Conservation (phyloP, 2,888 invertebrate genomes). For the Ennomos fuscantarius region DNA sequence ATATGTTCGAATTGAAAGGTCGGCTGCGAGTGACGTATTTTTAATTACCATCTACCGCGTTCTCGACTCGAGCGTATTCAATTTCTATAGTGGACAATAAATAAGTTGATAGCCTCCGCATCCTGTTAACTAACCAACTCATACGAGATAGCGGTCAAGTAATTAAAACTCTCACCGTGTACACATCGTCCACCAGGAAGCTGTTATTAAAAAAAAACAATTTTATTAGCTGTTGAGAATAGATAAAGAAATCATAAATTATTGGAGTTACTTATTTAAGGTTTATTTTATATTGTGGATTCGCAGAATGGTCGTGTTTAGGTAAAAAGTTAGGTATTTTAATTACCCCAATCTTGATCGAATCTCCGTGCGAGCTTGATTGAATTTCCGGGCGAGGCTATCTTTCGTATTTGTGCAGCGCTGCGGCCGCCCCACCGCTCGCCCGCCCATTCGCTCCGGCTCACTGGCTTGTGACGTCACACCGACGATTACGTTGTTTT, state of each 20-base stretch:
- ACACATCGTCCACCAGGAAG: conserved; percentile 23
- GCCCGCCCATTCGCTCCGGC: conserved; percentile 62
- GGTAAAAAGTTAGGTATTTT: conserved; percentile 75
- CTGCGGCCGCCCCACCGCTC: conserved; percentile 55
- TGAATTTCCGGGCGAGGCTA: conserved; percentile 80
- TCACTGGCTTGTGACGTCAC: conserved; percentile 80
- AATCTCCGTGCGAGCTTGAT: conserved; percentile 80
- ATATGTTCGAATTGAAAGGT: conserved; percentile 81
- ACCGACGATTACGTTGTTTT: conserved; percentile 67
- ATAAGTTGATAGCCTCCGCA: conserved; percentile 60
- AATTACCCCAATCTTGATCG: conserved; percentile 82
- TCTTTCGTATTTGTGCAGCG: conserved; percentile 77
- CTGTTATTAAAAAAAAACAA: conserved; percentile 30
- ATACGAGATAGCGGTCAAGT: conserved; percentile 46
- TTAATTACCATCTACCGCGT: conserved; percentile 82
- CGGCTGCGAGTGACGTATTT: conserved; percentile 83
- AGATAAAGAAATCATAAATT: conserved; percentile 12
- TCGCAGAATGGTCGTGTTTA: conserved; percentile 45
- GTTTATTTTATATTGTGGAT: conserved; percentile 9
- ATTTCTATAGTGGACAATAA: conserved; percentile 78
- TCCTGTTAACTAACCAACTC: conserved; percentile 51
- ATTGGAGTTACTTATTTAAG: not conserved
- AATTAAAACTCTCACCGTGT: conserved; percentile 54
- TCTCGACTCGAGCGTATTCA: conserved; percentile 69
- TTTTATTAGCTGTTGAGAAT: conserved; percentile 22